A percentile compares a stretch with the other conserved stretches of the same genome.
These are phyloP conservation scores for Cydia amplana DNA, from an alignment of 1,140 invertebrate genomes.

Conservation along the genomic window DNA sequence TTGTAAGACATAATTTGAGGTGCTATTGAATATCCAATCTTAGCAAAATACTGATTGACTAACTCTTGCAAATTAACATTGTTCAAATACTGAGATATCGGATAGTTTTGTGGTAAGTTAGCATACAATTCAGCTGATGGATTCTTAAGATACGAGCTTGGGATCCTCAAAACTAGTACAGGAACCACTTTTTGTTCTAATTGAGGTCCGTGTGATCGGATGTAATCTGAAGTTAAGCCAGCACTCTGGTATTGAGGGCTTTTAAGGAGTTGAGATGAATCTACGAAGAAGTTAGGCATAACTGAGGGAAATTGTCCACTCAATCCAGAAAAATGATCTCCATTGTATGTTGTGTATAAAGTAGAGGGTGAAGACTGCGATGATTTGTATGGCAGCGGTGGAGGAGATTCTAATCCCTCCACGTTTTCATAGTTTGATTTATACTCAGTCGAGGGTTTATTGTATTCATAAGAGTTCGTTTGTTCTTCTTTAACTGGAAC, in stretches of 20 bases:
- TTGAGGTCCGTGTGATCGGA: conserved; percentile 58
- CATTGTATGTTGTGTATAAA: conserved; percentile 76
- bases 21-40: conserved; percentile 63
- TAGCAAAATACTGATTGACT: conserved; percentile 73
- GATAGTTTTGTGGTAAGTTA: conserved; percentile 79
- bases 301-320: conserved; percentile 75
- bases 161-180: conserved; percentile 80
- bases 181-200: conserved; percentile 74
- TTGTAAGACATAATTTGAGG: conserved; percentile 68
- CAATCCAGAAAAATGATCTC: conserved; percentile 67
- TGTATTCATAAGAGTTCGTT: conserved; percentile 55
- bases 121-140: conserved; percentile 77
- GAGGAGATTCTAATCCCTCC: conserved; percentile 50
- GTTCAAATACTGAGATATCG: conserved; percentile 77
- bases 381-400: conserved; percentile 41
- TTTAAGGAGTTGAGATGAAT: conserved; percentile 67
- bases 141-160: conserved; percentile 79
- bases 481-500: conserved; percentile 67
- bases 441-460: conserved; percentile 53
- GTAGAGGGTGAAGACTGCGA: conserved; percentile 53
- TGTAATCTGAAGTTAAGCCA: conserved; percentile 65
- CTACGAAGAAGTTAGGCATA: conserved; percentile 75
- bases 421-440: conserved; percentile 55
- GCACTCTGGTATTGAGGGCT: conserved; percentile 72
- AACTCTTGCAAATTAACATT: conserved; percentile 77